phyloP scores from a whole-genome alignment of 2,888 invertebrate species.

The Leucophora obtusa region DNA sequence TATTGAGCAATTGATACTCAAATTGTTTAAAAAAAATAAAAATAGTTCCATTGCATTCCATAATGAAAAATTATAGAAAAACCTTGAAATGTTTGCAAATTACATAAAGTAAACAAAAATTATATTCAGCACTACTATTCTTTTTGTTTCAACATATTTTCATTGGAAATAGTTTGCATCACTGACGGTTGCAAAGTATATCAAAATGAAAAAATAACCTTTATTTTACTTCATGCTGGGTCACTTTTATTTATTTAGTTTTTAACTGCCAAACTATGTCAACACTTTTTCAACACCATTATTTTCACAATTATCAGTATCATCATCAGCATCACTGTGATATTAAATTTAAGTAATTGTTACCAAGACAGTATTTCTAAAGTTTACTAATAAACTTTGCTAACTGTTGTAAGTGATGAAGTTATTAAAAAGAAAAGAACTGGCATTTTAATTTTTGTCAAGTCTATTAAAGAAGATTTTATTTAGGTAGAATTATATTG shows the following conservation, averaged over 20 bases:
- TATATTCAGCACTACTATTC: too few species aligned
- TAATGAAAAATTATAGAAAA: too few species aligned
- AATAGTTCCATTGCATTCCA: too few species aligned
- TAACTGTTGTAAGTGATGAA: not conserved
- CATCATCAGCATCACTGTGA: not conserved
- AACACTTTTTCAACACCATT: conserved; percentile 30
- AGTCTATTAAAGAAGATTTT: too few species aligned
- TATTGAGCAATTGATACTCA: too few species aligned
- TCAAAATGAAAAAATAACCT: conserved; percentile 8
- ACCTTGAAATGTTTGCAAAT: too few species aligned
- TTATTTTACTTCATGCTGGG: not conserved
- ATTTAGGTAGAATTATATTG: too few species aligned
- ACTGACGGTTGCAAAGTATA: not conserved
- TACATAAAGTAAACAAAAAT: too few species aligned
- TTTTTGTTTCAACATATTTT: too few species aligned
- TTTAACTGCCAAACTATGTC: conserved; percentile 30
- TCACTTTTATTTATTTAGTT: not conserved
- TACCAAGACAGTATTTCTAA: not conserved
- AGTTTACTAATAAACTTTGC: not conserved
- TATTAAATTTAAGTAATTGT: not conserved
- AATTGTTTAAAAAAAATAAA: too few species aligned
- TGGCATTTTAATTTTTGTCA: too few species aligned
- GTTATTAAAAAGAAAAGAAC: not conserved
- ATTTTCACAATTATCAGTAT: conserved; percentile 25
- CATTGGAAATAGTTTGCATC: not conserved